Evolutionary conservation across 2,888 invertebrate species (phyloP).

Genomic region (Atrina japonica): DNA sequence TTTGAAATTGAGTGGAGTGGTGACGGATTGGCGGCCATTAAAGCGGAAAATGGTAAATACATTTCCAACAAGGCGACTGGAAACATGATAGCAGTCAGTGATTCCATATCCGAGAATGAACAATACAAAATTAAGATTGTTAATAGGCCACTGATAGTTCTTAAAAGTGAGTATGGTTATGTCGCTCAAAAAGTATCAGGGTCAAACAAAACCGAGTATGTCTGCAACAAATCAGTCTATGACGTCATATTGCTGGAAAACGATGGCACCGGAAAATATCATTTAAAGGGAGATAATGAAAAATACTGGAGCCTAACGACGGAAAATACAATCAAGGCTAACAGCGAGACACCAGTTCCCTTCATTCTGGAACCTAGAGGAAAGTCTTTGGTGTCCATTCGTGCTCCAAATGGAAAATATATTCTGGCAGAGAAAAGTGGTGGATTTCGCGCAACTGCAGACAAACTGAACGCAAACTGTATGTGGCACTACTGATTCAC

Average conservation of each 20-base stretch:
- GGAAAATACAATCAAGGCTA: conserved; percentile 9
- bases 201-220: conserved; percentile 88
- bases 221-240: conserved; percentile 95
- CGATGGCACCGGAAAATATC: conserved; percentile 90
- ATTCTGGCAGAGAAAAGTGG: conserved; percentile 32
- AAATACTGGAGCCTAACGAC: conserved; percentile 37
- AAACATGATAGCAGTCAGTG: conserved; percentile 93
- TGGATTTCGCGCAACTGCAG: conserved; percentile 17
- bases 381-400: conserved; percentile 18
- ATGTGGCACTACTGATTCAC: conserved; percentile 18
- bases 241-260: conserved; percentile 95
- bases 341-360: conserved; percentile 17
- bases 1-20: conserved; percentile 95
- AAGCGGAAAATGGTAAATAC: conserved; percentile 96
- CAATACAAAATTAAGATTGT: conserved; percentile 89
- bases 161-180: conserved; percentile 97
- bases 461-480: conserved; percentile 10
- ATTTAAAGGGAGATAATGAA: conserved; percentile 87
- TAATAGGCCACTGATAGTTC: conserved; percentile 91
- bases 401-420: conserved; percentile 37
- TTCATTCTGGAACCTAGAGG: conserved; percentile 35
- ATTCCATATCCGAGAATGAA: conserved; percentile 91
- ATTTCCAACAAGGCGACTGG: conserved; percentile 96
- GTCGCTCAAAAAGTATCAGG: conserved; percentile 90
- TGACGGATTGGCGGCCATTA: conserved; percentile 93